phyloP scores from a whole-genome alignment of 2,888 invertebrate genomes.

The Perizoma flavofasciatum region DNA sequence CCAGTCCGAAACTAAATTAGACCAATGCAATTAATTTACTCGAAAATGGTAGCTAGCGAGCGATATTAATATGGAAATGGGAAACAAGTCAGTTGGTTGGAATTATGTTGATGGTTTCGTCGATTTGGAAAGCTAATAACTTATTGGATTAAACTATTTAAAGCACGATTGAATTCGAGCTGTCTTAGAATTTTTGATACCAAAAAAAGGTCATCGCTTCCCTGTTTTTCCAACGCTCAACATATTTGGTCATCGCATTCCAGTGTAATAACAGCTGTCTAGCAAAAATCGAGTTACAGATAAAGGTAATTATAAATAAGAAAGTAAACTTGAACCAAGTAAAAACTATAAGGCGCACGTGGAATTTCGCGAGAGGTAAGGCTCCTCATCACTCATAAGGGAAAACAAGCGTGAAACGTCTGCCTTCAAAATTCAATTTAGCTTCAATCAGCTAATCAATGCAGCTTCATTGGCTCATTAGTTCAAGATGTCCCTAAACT shows the following conservation, averaged over 20 bases:
- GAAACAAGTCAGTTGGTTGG: slow-evolving; percentile 17
- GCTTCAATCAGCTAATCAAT: slow-evolving; percentile 45
- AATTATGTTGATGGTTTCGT: slow-evolving; percentile 17
- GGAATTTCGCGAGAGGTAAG: too few relatives aligned
- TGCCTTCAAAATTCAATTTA: slow-evolving; percentile 26
- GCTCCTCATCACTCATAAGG: too few relatives aligned
- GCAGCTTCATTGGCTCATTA: slow-evolving; percentile 48
- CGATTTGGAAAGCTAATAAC: slow-evolving; percentile 4
- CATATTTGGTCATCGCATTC: too few relatives aligned
- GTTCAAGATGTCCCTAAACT: slow-evolving; percentile 54
- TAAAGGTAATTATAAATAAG: too few relatives aligned
- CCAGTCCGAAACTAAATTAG: slow-evolving; percentile 46
- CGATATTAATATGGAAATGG: slow-evolving; percentile 30
- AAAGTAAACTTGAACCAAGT: too few relatives aligned
- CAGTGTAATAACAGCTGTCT: too few relatives aligned
- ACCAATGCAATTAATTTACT: slow-evolving; percentile 53
- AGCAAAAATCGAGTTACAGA: too few relatives aligned
- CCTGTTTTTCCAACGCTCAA: too few relatives aligned
- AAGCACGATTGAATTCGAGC: not conserved
- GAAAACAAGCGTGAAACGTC: slow-evolving; percentile 3
- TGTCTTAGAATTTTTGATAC: too few relatives aligned
- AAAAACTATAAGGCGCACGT: too few relatives aligned
- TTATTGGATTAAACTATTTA: slow-evolving; percentile 9
- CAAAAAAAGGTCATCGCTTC: too few relatives aligned
- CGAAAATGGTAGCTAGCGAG: slow-evolving; percentile 39